These are phyloP conservation scores for Drosophila pruinosa DNA, from an alignment of 1,140 invertebrate species.

Conservation along the genomic window DNA sequence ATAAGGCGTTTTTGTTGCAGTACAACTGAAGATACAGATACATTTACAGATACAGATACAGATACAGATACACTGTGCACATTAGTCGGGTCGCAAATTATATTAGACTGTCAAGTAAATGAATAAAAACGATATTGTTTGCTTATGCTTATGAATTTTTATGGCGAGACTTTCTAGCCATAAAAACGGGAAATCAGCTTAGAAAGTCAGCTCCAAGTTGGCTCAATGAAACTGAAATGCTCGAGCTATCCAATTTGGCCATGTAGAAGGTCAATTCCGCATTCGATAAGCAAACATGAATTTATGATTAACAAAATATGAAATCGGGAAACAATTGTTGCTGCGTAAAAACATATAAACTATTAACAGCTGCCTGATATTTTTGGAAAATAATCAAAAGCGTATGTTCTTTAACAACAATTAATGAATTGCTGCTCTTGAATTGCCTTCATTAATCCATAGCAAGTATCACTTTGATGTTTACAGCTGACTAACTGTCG, in stretches of 20 bases:
- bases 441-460: conserved; percentile 13
- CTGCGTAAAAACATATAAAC: neutral
- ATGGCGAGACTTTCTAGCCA: conserved; percentile 63
- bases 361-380: neutral
- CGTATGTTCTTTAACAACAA: neutral
- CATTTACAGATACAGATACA: neutral
- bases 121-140: conserved; percentile 43
- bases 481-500: neutral
- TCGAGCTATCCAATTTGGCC: conserved; percentile 42
- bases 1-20: conserved; percentile 46
- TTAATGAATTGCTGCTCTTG: no score
- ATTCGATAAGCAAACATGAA: neutral
- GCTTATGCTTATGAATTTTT: conserved; percentile 62
- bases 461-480: conserved; percentile 8
- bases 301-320: neutral
- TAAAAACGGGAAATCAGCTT: conserved; percentile 64
- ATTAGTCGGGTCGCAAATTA: conserved; percentile 39
- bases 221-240: conserved; percentile 11
- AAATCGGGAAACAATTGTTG: neutral
- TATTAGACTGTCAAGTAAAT: conserved; percentile 42
- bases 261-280: conserved; percentile 52
- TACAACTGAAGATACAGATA: neutral
- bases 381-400: neutral
- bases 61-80: neutral
- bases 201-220: conserved; percentile 55